Base-by-base conservation (phyloP, 2,888 invertebrate species). In the Yponomeuta sedellus region DNA sequence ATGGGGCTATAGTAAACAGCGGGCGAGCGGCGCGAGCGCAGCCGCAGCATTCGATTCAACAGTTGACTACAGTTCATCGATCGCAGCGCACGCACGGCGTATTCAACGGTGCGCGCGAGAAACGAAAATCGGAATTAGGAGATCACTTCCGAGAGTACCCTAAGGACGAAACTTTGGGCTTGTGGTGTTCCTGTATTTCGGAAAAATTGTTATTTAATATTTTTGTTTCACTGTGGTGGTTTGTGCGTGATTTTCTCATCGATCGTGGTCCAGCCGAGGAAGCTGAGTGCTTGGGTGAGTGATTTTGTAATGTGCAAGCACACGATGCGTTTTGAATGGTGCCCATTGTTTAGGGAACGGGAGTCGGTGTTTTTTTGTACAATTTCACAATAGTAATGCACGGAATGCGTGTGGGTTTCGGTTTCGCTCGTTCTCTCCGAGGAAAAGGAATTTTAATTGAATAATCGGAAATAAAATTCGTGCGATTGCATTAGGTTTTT, bases 1-100 rank as follows among this genome's bases (percentile, higher is more conserved):
- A 86, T 86, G 88, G 88, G 85, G 86, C 79, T 81, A 84, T 16
- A 83, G 88, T 88, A 88, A 88, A 88, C 86, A 88, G 73, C 72
- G 22, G 11, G 10, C 40, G 44, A 65, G 74, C 78, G 80, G 80
- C 88, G 86, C 87, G 79, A 73, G 75, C 74, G 73, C 75, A 75
- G 68, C 69, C 76, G 77, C 80, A 66, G 25, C 25, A 67, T 80
- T 52, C 44, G 44, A 34, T 34, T 34, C 77, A 78, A 77, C 75
- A 78, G 82, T 81, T 75, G 81, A 66, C 74, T 79, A 78, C 77
- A 81, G 77, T 80, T 74, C 82, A 73, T 79, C 80, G 79, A 81
- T 81, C 77, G 77, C 77, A 73, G 71, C 79, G 79, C 83, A 86
- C 85, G 85, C 85, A 85, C 74, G 73, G 68, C 3, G 44, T 16